Evolutionary conservation across 2,113 vertebrate genomes (phyloP).

Genomic region (Corythoichthys intestinalis): DNA sequence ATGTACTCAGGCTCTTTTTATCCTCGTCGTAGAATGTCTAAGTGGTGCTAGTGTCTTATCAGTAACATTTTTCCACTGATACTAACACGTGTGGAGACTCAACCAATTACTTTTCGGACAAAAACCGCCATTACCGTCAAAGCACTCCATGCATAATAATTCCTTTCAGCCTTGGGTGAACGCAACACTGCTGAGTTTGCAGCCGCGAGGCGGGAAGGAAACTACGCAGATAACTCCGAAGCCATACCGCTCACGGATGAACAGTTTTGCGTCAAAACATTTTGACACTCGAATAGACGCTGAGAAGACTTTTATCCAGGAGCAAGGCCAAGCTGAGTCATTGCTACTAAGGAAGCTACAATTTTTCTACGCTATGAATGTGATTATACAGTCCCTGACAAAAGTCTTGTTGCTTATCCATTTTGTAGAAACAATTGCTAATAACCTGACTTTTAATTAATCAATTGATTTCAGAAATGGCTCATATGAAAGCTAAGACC

Average conservation of each 20-base stretch:
- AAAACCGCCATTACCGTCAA: background rate
- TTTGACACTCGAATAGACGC: constrained; percentile 12
- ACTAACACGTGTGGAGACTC: background rate
- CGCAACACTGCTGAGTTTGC: constrained; percentile 1
- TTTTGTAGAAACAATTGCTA: background rate
- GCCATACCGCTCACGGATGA: constrained; percentile 4
- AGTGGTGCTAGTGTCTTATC: no score
- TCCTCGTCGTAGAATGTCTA: no score
- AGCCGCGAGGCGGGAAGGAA: background rate
- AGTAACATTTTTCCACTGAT: background rate
- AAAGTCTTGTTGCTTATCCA: no score
- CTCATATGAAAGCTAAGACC: no score
- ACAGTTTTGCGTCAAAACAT: constrained; percentile 20
- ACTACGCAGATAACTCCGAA: background rate
- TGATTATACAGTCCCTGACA: no score
- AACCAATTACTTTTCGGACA: background rate
- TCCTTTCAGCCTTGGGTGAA: constrained; percentile 11
- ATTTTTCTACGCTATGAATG: background rate
- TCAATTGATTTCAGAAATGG: no score
- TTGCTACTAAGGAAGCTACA: background rate
- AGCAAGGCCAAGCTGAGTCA: constrained; percentile 4
- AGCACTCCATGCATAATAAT: constrained; percentile 4
- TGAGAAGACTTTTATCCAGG: background rate
- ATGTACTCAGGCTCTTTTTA: no score
- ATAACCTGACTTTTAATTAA: no score